These are phyloP conservation scores for Patella depressa DNA, from an alignment of 2,888 invertebrate species.

Conservation along the genomic window DNA sequence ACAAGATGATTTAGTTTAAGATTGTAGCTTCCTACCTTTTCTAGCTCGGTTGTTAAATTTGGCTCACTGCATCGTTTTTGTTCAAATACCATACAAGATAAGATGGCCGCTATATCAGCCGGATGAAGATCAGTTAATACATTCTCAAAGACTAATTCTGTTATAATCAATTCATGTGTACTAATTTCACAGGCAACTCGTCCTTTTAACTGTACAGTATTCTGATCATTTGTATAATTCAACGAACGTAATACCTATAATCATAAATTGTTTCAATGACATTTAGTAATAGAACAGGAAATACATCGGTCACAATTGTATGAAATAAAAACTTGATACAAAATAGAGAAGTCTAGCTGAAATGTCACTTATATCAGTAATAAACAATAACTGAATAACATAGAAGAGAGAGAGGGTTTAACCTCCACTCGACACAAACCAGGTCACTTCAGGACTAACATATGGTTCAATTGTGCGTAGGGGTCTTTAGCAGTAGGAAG, in stretches of 20 bases:
- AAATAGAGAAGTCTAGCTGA: too few species aligned
- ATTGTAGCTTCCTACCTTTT: slow-evolving; percentile 71
- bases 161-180: slow-evolving; percentile 86
- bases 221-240: slow-evolving; percentile 82
- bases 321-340: too few species aligned
- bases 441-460: too few species aligned
- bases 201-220: slow-evolving; percentile 78
- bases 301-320: too few species aligned
- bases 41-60: slow-evolving; percentile 76
- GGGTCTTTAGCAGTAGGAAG: too few species aligned
- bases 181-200: slow-evolving; percentile 90
- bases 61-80: slow-evolving; percentile 78
- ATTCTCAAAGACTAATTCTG: slow-evolving; percentile 92
- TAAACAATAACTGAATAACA: too few species aligned
- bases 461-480: too few species aligned
- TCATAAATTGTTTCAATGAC: too few species aligned
- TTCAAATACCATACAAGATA: slow-evolving; percentile 94
- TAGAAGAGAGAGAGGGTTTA: too few species aligned
- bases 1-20: neutral
- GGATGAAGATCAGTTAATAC: slow-evolving; percentile 87
- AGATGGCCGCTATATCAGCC: slow-evolving; percentile 92
- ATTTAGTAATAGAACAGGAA: too few species aligned
- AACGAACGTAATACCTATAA: slow-evolving; percentile 78
- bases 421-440: too few species aligned
- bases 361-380: too few species aligned